Base-by-base conservation (phyloP, 2,797 vertebrate genomes). In the Protosalanx chinensis region DNA sequence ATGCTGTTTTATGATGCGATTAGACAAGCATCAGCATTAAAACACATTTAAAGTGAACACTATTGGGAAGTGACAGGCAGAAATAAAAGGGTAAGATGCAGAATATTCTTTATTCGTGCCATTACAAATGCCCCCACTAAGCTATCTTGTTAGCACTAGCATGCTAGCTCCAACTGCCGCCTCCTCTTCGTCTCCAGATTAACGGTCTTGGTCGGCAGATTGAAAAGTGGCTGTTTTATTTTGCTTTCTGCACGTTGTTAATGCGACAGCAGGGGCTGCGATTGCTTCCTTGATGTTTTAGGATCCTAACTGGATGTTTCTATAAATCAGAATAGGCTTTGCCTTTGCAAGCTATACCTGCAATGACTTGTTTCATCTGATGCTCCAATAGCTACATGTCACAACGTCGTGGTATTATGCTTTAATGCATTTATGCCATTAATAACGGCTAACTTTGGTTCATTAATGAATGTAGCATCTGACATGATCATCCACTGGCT, bases 71-170 rank as follows among this genome's bases (percentile, higher is more conserved):
- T 89, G 89, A 90, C 91, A 87, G 74, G 77, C 73, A 84, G 33
- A 57, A 86, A 65, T 33, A 61, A 79, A 79, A 86, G 71, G 93
- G 93, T 94, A 93, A 93, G 93, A 81, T 35, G 75, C 79, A 70
- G 78, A 33, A 86, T 85, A 70, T 84, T 88, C 51, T 75, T 77
- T 76, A 67, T 76, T 75, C 51, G 76, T 60, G 18, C 32, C 72
- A 72, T 77, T 81, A 84, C 82, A 79, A 86, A 75, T 68, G 79
- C 83, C 81, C 81, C 76, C 81, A 74, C 85, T 81, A 82, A 82
- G 82, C 79, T 80, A 49, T 82, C 78, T 82, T 81, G 80, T 82
- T 68, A 86, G 81, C 41, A 53, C 85, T 90, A 90, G 81, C 87
- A 76, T 67, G 81, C 82, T 90, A 90, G 89, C 87, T 79, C 77